Evolutionary conservation across 2,113 vertebrate genomes (phyloP).

Genomic region (Tautogolabrus adspersus): DNA sequence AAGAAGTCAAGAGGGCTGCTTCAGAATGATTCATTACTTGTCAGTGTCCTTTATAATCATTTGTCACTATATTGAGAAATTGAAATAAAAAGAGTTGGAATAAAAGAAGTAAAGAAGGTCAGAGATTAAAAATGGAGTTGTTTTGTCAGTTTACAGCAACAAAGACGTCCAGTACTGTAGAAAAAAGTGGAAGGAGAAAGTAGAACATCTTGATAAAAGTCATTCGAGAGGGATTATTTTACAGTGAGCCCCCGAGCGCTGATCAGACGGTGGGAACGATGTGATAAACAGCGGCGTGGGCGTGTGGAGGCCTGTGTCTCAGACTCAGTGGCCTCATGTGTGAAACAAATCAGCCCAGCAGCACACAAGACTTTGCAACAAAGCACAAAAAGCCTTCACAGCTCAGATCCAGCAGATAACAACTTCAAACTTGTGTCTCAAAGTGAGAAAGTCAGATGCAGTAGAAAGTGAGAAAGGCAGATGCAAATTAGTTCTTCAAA

Average conservation of each 20-base stretch:
- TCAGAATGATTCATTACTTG: too few relatives aligned
- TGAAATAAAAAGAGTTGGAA: too few relatives aligned
- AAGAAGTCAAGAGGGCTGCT: not conserved
- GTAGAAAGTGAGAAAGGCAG: constrained; percentile 2
- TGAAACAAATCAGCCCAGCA: constrained; percentile 41
- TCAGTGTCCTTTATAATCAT: too few relatives aligned
- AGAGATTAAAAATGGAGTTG: not conserved
- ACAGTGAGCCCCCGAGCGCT: constrained; percentile 33
- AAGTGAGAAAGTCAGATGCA: constrained; percentile 37
- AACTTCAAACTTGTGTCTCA: not conserved
- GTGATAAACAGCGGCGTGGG: constrained; percentile 56
- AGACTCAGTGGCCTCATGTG: not conserved
- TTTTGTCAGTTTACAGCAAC: not conserved
- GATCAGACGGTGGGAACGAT: constrained; percentile 61
- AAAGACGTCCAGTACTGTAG: not conserved
- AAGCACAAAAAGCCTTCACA: constrained; percentile 13
- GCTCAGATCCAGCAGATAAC: constrained; percentile 30
- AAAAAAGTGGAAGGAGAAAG: too few relatives aligned
- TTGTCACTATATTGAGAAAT: too few relatives aligned
- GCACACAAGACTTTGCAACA: constrained; percentile 14
- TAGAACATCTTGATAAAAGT: not conserved
- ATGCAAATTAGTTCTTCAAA: constrained; percentile 9
- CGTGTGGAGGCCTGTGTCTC: constrained; percentile 69
- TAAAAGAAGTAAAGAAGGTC: not conserved
- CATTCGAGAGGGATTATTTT: constrained; percentile 23